Conservation (phyloP, 2,888 invertebrate genomes). For the Conistra vaccinii region DNA sequence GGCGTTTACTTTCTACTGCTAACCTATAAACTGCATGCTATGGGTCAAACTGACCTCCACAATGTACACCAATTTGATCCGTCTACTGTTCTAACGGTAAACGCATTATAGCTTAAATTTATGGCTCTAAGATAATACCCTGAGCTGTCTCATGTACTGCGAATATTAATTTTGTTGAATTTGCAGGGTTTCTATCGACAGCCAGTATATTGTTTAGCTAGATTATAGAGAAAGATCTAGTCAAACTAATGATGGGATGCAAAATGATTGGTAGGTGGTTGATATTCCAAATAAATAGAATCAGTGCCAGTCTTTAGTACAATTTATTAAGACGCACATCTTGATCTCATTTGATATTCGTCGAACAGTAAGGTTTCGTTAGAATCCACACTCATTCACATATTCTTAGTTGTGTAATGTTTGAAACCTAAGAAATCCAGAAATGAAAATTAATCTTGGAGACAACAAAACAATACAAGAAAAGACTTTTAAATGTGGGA, state of each 20-base stretch:
- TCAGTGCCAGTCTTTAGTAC: background rate
- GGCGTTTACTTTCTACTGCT: conserved; percentile 56
- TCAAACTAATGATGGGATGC: background rate
- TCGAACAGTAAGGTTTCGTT: background rate
- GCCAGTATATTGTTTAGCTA: conserved; percentile 15
- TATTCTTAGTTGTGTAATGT: background rate
- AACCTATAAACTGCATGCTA: conserved; percentile 55
- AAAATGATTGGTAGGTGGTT: background rate
- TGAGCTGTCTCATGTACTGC: conserved; percentile 28
- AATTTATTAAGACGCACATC: background rate
- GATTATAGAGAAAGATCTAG: background rate
- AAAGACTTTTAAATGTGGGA: conserved; percentile 3
- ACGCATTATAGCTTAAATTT: conserved; percentile 63
- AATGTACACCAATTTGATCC: conserved; percentile 58
- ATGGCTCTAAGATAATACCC: conserved; percentile 62
- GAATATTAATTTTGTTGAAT: conserved; percentile 55
- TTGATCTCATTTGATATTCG: conserved; percentile 1
- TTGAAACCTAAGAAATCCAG: background rate
- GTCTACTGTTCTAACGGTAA: conserved; percentile 65
- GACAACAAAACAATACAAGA: conserved; percentile 6
- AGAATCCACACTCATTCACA: background rate
- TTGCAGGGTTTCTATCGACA: conserved; percentile 29
- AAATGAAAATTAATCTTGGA: conserved; percentile 5
- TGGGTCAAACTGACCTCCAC: conserved; percentile 58
- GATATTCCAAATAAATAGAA: background rate